phyloP scores from a whole-genome alignment of 2,888 invertebrate genomes.

The Eucera pruinosa region DNA sequence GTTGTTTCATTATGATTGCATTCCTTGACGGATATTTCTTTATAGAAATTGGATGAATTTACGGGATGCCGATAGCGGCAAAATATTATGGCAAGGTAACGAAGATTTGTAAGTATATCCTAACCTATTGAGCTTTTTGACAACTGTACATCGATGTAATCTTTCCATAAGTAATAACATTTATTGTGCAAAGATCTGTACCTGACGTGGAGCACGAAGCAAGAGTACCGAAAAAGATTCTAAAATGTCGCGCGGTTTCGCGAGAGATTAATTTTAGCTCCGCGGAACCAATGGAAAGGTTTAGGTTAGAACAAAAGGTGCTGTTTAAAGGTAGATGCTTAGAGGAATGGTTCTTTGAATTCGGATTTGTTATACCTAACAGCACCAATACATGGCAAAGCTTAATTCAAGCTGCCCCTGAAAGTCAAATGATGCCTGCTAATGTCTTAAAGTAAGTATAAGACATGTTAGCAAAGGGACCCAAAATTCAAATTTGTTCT shows the following conservation, averaged over 20 bases:
- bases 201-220: conserved; percentile 97
- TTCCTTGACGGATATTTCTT: conserved; percentile 76
- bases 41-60: conserved; percentile 98
- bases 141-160: not conserved
- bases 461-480: not conserved
- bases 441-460: conserved; percentile 94
- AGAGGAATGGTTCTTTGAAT: conserved; percentile 99
- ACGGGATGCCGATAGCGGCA: conserved; percentile 96
- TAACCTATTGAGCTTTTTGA: conserved; percentile 12
- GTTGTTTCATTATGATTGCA: conserved; percentile 29
- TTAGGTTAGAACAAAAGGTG: conserved; percentile 95
- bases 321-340: conserved; percentile 95
- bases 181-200: conserved; percentile 85
- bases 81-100: conserved; percentile 98
- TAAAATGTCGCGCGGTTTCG: conserved; percentile 96
- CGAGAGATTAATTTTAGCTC: conserved; percentile 96
- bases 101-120: conserved; percentile 91
- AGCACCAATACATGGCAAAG: conserved; percentile 99
- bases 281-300: conserved; percentile 96
- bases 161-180: not conserved
- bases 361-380: conserved; percentile 99
- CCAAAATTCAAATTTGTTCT: too few relatives aligned
- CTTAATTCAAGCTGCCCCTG: conserved; percentile 98
- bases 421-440: conserved; percentile 99
- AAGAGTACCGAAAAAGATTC: conserved; percentile 97